Percentiles rank a stretch among this genome's conserved stretches.
These are phyloP conservation scores for Cynoglossus semilaevis DNA, from an alignment of 2,113 vertebrate genomes.

Conservation along the genomic window DNA sequence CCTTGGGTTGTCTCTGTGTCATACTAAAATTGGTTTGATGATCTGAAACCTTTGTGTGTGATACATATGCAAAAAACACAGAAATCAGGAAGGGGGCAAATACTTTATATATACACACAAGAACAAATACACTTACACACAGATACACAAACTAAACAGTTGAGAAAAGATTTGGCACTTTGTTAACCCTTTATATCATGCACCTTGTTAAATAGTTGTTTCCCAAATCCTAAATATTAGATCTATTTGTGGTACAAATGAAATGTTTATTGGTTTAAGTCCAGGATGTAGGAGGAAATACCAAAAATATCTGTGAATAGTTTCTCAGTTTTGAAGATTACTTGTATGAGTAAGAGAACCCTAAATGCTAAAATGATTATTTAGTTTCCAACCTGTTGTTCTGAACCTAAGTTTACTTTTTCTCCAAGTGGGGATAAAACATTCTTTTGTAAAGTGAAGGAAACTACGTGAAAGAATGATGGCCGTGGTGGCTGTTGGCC, in stretches of 20 bases:
- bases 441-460: conserved; percentile 43
- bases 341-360: conserved; percentile 61
- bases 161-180: conserved; percentile 70
- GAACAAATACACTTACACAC: conserved; percentile 19
- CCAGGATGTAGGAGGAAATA: conserved; percentile 64
- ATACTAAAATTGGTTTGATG: too few relatives aligned
- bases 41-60: too few relatives aligned
- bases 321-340: conserved; percentile 70
- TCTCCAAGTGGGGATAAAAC: too few relatives aligned
- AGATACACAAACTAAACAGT: conserved; percentile 47
- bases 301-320: conserved; percentile 72
- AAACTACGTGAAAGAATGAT: conserved; percentile 47
- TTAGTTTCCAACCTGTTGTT: conserved; percentile 45
- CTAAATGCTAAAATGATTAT: conserved; percentile 57
- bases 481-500: conserved; percentile 52
- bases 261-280: conserved; percentile 73
- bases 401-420: conserved; percentile 58
- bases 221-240: conserved; percentile 73
- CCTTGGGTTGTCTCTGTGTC: too few relatives aligned
- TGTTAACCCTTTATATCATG: conserved; percentile 72
- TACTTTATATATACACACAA: conserved; percentile 18
- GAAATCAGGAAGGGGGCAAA: too few relatives aligned
- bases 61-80: too few relatives aligned
- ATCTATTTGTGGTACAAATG: conserved; percentile 75
- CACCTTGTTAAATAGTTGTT: conserved; percentile 77